A percentile compares a stretch with the other conserved stretches of the same genome.
Evolutionary conservation across 30 jellyfish, hydroid and myxozoan species (phyloP).

Genomic region (Catostylus mosaicus): DNA sequence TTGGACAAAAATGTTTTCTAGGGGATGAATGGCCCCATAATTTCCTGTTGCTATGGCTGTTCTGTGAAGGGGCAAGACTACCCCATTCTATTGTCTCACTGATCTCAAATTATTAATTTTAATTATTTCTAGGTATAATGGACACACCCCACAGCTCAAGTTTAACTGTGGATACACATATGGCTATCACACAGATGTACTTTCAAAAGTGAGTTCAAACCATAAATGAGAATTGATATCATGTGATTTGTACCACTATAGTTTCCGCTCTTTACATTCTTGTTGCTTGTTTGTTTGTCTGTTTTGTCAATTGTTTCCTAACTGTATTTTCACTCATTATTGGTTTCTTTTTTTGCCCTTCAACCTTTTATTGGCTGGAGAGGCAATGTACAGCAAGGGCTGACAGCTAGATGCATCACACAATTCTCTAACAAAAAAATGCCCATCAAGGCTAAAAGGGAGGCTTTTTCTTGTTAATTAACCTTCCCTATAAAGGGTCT

Average conservation of each 20-base stretch:
- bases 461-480: too few species aligned
- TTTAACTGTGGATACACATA: conserved; percentile 95
- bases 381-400: too few species aligned
- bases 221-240: neutral
- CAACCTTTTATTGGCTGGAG: too few species aligned
- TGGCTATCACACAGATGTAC: conserved; percentile 95
- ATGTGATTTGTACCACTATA: neutral
- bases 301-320: too few species aligned
- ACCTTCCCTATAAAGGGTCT: too few species aligned
- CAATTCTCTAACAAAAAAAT: too few species aligned
- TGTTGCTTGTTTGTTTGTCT: too few species aligned
- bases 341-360: too few species aligned
- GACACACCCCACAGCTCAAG: conserved; percentile 92
- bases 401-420: too few species aligned
- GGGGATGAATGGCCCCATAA: neutral
- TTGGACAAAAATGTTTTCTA: neutral
- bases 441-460: too few species aligned
- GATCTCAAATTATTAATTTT: neutral
- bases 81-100: neutral
- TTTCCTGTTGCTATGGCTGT: neutral
- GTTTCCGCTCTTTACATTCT: too few species aligned
- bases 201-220: conserved; percentile 66
- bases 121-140: conserved; percentile 71
- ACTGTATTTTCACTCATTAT: too few species aligned
- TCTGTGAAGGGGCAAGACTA: neutral